These are phyloP conservation scores for Drosophila leontia DNA, from an alignment of 1,140 invertebrate genomes.

Conservation along the genomic window DNA sequence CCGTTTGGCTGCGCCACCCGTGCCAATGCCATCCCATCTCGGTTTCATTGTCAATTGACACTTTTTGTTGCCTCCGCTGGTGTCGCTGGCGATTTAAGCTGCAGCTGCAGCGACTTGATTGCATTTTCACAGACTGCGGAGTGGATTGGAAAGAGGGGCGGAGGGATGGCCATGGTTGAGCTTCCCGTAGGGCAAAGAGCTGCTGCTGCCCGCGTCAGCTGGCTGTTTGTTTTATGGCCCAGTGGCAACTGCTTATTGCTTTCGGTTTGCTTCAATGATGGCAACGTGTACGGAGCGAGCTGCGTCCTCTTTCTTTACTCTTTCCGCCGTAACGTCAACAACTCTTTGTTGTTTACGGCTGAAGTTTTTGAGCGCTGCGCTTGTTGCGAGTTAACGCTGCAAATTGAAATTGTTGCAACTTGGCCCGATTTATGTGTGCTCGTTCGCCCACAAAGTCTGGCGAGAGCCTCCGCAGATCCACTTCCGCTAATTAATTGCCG, in stretches of 20 bases:
- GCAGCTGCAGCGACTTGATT: conserved; percentile 50
- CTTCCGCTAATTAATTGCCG: conserved; percentile 59
- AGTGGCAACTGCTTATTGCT: conserved; percentile 63
- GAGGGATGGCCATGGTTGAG: background rate
- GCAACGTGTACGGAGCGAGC: conserved; percentile 29
- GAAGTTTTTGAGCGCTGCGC: conserved; percentile 47
- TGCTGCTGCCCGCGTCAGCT: conserved; percentile 7
- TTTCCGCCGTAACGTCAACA: conserved; percentile 29
- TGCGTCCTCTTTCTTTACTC: background rate
- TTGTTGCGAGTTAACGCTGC: conserved; percentile 50
- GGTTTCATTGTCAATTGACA: conserved; percentile 70
- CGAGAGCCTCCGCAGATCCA: conserved; percentile 13
- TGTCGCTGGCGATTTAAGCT: conserved; percentile 60
- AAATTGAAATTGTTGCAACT: conserved; percentile 64
- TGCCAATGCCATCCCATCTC: conserved; percentile 38
- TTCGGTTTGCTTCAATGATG: conserved; percentile 63
- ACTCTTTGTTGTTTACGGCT: conserved; percentile 43
- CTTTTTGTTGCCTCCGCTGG: conserved; percentile 52
- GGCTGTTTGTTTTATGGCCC: conserved; percentile 62
- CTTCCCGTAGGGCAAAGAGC: conserved; percentile 1
- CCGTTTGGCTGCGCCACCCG: background rate
- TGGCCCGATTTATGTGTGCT: conserved; percentile 30
- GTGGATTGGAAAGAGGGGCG: conserved; percentile 23
- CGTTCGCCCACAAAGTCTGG: background rate
- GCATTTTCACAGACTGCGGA: conserved; percentile 59